phyloP scores from a whole-genome alignment of 2,888 invertebrate genomes.

The Gasteruption jaculator region DNA sequence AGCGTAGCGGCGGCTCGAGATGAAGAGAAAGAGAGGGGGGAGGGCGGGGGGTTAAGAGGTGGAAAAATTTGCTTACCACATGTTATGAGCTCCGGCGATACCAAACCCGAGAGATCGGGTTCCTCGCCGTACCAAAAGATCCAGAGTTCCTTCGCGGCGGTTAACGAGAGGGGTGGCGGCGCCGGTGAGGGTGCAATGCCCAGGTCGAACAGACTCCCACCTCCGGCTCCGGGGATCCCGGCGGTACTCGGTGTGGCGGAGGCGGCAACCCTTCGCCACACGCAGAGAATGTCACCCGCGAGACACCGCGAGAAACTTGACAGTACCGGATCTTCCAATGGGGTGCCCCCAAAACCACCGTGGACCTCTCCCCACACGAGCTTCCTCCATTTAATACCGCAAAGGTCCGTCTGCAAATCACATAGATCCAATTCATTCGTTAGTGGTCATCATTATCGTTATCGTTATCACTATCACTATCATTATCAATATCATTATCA shows the following conservation, averaged over 20 bases:
- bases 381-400: constrained; percentile 99
- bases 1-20: no score
- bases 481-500: background rate
- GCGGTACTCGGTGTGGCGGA: constrained; percentile 53
- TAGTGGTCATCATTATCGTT: background rate
- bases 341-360: constrained; percentile 56
- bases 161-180: constrained; percentile 75
- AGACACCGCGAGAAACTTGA: constrained; percentile 88
- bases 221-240: constrained; percentile 45
- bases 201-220: constrained; percentile 53
- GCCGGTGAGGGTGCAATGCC: constrained; percentile 56
- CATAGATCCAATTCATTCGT: background rate
- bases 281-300: constrained; percentile 93
- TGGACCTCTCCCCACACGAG: constrained; percentile 75
- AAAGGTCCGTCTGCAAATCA: constrained; percentile 85
- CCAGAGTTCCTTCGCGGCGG: constrained; percentile 96
- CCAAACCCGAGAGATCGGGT: constrained; percentile 80
- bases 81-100: constrained; percentile 78
- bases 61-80: constrained; percentile 68
- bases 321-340: constrained; percentile 85
- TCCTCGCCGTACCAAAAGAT: constrained; percentile 99
- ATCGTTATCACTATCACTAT: background rate
- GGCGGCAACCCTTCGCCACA: constrained; percentile 88
- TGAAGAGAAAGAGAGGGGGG: background rate
- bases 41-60: background rate